Base-by-base conservation (phyloP, 2,113 vertebrate genomes). In the Hydropotes inermis region DNA sequence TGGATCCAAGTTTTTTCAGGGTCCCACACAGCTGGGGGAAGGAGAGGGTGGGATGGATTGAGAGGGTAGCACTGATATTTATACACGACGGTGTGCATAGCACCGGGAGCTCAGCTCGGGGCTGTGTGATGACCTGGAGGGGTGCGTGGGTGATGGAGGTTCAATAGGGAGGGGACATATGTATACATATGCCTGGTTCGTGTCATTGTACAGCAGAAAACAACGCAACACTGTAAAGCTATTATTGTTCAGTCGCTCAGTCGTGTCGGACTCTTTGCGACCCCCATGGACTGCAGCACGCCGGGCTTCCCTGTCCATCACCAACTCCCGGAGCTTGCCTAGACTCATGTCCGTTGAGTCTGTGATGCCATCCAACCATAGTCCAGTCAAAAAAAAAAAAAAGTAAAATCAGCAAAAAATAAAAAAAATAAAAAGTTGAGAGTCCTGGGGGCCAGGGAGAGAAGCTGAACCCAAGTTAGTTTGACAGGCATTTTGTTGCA, bases 141-240 rank as follows among this genome's bases (percentile, higher is more conserved):
- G 33, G 16, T n/a, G 64, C 16, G 8, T n/a, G 16, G 64, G 16
- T 16, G 16, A 0, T 7, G 33, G 16, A 67, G 16, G 7, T 33
- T n/a, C 33, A 16, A 19, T 8, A 1, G 4, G 50, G 33, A 67
- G 33, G 8, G 64, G 16, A 67, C 4, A 19, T 2, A 5, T 9
- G 16, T n/a, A 16, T 17, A 67, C 9, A n/a, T n/a, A 19, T 5
- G 64, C 2, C 30, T n/a, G 30, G 15, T 64, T n/a, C 0, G 0
- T n/a, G 61, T 64, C 33, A 1, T 17, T 17, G 61, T n/a, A n/a
- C 3, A n/a, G 61, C 30, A 17, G 15, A 64, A n/a, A 17, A 15
- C 30, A n/a, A 1, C 15, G 2, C 30, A 9, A 9, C 4, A 4
- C 33, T 3, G 1, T 67, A 19, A 67, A n/a, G 61, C 2, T 8